Base-by-base conservation (phyloP, 2,113 vertebrate genomes). In the Muntiacus muntjak region DNA sequence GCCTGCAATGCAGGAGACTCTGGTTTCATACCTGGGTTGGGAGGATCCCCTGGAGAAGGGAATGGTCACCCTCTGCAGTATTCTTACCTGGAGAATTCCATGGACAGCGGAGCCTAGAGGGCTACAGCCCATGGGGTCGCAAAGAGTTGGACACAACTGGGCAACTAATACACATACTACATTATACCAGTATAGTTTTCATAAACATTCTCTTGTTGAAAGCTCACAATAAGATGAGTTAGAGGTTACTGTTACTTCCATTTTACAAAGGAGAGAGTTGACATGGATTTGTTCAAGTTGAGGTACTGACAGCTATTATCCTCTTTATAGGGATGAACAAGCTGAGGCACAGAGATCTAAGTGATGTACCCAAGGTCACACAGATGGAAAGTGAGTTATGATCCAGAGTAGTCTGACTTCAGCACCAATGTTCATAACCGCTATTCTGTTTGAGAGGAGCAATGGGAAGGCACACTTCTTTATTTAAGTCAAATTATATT, bases 371-470 rank as follows among this genome's bases (percentile, higher is more conserved):
- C 1, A 8, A 52, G 15, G 4, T 52, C 47, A 33, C 8, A 26
- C 5, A 54, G 9, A 25, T 60, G 15, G 45, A 67, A 83, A 71
- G 21, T 52, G 7, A 76, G 47, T 82, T n/a, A 26, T 47, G 13
- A 88, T 79, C 7, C 21, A 13, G 45, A 2, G 10, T 54, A 5
- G 13, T n/a, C 33, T 54, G 78, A 45, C 7, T 60, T 81, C 0
- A 7, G 54, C 47, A 11, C 0, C 54, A 4, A 8, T 14, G n/a
- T 25, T 11, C 9, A 1, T 26, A 54, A 74, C 13, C 2, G 11
- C 30, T 71, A 11, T 2, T 15, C 11, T 1, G 2, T 7, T 28
- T 6, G 3, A 43, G 5, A 15, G 67, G 30, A 58, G 3, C 17
- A 67, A 6, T 8, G 6, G 6, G 6, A 89, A 87, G 16, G 15